Conservation (phyloP, 2,113 vertebrate species). For the Origma solitaria region DNA sequence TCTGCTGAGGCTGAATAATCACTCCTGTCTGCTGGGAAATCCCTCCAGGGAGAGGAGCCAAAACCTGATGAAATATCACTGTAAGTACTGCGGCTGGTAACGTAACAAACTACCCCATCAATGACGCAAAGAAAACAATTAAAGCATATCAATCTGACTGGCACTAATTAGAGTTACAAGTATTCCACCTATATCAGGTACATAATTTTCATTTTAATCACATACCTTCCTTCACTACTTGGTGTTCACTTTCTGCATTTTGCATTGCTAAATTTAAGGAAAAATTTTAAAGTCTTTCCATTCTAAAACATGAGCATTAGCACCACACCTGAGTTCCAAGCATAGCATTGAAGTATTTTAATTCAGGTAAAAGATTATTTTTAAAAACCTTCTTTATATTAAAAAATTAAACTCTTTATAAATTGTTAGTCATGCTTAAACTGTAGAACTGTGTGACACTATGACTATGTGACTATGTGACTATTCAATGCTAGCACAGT, state of each 20-base stretch:
- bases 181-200: background rate
- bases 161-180: background rate
- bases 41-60: constrained; percentile 89
- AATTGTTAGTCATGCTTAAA: background rate
- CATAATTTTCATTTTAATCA: background rate
- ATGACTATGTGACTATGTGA: background rate
- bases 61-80: constrained; percentile 75
- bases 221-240: background rate
- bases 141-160: background rate
- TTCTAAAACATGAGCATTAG: background rate
- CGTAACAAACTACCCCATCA: background rate
- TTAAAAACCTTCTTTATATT: background rate
- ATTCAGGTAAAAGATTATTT: background rate
- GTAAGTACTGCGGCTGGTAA: background rate
- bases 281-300: background rate
- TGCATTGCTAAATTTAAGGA: background rate
- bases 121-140: background rate
- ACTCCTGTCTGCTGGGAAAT: constrained; percentile 94
- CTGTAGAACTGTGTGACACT: background rate
- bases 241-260: background rate
- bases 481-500: background rate
- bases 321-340: background rate
- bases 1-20: constrained; percentile 98
- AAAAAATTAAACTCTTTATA: background rate
- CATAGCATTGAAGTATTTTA: background rate